These are phyloP conservation scores for Macrotus californicus DNA, from an alignment of 2,113 vertebrate genomes.

Conservation along the genomic window DNA sequence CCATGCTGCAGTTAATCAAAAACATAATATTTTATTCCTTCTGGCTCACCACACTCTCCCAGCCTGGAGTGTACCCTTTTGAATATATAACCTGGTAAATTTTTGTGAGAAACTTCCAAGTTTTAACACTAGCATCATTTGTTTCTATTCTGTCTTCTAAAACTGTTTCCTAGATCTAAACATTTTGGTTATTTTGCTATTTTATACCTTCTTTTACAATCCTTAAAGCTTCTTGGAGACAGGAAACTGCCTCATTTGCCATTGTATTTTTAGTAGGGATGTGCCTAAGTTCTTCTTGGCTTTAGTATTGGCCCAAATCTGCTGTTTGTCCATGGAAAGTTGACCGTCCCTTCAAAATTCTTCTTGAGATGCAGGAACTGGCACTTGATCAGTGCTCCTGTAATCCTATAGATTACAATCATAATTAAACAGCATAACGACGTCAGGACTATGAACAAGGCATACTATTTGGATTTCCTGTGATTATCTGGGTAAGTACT, in stretches of 20 bases:
- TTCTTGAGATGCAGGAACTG: neutral
- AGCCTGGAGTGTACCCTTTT: neutral
- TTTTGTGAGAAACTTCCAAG: neutral
- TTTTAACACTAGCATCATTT: slow-evolving; percentile 1
- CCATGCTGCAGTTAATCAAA: neutral
- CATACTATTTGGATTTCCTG: neutral
- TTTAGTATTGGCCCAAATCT: neutral
- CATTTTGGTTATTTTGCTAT: neutral
- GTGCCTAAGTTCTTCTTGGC: neutral
- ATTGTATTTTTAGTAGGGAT: neutral
- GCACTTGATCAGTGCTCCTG: neutral
- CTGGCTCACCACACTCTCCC: neutral
- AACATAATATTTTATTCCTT: neutral
- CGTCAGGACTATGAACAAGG: neutral
- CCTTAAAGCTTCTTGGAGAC: neutral
- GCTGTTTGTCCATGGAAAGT: neutral
- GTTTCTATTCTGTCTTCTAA: neutral
- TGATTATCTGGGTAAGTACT: neutral
- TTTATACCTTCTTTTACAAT: neutral
- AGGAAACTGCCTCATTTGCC: neutral
- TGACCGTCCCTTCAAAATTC: neutral
- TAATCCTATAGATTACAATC: neutral
- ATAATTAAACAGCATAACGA: slow-evolving; percentile 11
- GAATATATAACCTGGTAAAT: neutral
- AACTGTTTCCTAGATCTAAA: neutral